Conservation (phyloP, 2,797 vertebrate genomes). For the Nyctibius grandis region DNA sequence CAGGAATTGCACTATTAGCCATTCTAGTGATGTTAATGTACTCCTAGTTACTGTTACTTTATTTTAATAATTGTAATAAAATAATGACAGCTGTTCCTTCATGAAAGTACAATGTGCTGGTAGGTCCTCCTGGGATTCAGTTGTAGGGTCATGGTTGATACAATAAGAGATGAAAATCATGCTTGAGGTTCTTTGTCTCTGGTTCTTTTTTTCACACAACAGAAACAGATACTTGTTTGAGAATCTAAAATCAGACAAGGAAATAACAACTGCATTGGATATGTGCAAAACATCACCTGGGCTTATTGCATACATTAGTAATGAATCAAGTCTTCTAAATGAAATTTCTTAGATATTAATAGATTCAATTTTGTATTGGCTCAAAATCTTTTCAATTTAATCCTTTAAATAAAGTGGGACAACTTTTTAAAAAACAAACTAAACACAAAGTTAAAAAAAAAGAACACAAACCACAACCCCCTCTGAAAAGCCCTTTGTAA, state of each 20-base stretch:
- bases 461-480: background rate
- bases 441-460: background rate
- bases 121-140: background rate
- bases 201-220: background rate
- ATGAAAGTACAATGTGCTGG: background rate
- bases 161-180: background rate
- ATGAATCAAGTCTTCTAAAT: background rate
- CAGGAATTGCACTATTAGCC: background rate
- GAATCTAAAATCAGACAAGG: background rate
- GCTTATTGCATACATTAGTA: background rate
- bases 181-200: background rate
- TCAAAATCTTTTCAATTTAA: background rate
- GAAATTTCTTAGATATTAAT: background rate
- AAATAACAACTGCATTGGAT: background rate
- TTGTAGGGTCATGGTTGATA: background rate
- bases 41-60: background rate
- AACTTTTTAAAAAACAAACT: background rate
- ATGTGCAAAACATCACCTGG: background rate
- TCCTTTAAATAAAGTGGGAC: background rate
- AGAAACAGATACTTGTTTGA: background rate
- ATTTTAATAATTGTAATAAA: background rate
- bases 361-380: background rate
- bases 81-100: background rate
- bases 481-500: background rate
- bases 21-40: background rate